Evolutionary conservation across 2,888 invertebrate species (phyloP).

Genomic region (Gari tellinella): DNA sequence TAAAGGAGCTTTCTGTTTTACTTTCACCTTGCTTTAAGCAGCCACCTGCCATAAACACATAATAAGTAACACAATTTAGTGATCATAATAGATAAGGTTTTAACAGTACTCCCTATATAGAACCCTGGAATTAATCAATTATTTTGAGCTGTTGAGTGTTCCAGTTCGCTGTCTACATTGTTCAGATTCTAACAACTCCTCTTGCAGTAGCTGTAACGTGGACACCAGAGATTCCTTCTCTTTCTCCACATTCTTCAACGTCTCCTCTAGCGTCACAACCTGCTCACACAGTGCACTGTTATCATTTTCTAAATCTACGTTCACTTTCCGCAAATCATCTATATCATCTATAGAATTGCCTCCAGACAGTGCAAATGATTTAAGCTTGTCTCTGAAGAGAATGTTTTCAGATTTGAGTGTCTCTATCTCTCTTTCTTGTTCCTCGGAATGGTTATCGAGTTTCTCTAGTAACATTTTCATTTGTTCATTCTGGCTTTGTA

Average conservation of each 20-base stretch:
- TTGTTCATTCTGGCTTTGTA: slow-evolving; percentile 50
- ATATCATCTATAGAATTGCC: slow-evolving; percentile 19
- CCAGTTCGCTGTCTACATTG: slow-evolving; percentile 32
- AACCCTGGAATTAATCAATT: too few species aligned
- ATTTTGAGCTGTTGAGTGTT: too few species aligned
- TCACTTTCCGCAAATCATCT: slow-evolving; percentile 32
- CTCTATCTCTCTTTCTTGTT: slow-evolving; percentile 41
- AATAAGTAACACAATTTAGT: too few species aligned
- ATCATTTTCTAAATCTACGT: slow-evolving; percentile 55
- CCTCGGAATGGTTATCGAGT: slow-evolving; percentile 44
- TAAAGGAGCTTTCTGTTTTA: too few species aligned
- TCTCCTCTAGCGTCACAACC: slow-evolving; percentile 69
- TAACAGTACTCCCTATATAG: too few species aligned
- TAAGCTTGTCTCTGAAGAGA: slow-evolving; percentile 44
- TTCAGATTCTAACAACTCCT: slow-evolving; percentile 76
- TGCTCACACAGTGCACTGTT: slow-evolving; percentile 66
- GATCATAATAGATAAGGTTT: too few species aligned
- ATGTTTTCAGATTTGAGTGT: slow-evolving; percentile 47
- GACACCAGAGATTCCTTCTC: slow-evolving; percentile 75
- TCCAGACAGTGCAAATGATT: slow-evolving; percentile 31
- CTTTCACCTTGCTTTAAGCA: too few species aligned
- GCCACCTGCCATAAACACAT: too few species aligned
- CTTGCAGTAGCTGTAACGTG: slow-evolving; percentile 75
- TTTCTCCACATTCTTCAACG: slow-evolving; percentile 56
- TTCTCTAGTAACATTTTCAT: slow-evolving; percentile 48